Base-by-base conservation (phyloP, 2,888 invertebrate genomes). In the Lottia gigantea region DNA sequence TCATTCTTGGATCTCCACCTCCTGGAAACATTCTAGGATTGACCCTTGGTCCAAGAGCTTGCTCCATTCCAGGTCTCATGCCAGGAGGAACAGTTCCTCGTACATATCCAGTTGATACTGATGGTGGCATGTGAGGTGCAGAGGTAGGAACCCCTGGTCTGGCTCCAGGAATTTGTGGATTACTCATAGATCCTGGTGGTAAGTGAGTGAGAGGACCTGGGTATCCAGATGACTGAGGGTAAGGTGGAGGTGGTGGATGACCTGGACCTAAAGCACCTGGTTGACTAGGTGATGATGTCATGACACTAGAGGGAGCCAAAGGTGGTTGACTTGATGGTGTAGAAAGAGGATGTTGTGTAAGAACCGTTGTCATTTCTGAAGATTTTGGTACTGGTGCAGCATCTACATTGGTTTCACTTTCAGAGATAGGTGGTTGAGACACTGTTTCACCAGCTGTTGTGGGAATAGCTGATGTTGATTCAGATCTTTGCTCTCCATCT, bases 371-470 rank as follows among this genome's bases (percentile, higher is more conserved):
- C 69, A 72, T 71, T 14, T 68, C 71, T 76, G 75, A 23, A 74
- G 77, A 15, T 71, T 75, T 45, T 74, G 75, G 11, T 69, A 68
- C 63, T 72, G 76, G 73, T 74, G 74, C n/a, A 45, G 66, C 49
- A 62, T 73, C 62, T 47, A 65, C 49, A 62, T 73, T 66, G 62
- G 66, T 40, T 12, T 46, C 55, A 19, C 46, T 55, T 45, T 61
- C 67, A 70, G 47, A 15, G 46, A 2, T 11, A 11, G 46, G 23
- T 49, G 66, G 47, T 16, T 31, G 14, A 31, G 62, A 49, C 31
- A n/a, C 40, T 14, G 40, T 64, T 8, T 47, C 16, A 25, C 16
- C 31, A 8, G 15, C 23, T 16, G 49, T 31, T 11, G 31, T 65
- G 15, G 46, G 6, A 55, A 40, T 25, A 12, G 66, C 62, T 46